These are phyloP conservation scores for Artibeus jamaicensis DNA, from an alignment of 2,797 vertebrate species.

Conservation along the genomic window DNA sequence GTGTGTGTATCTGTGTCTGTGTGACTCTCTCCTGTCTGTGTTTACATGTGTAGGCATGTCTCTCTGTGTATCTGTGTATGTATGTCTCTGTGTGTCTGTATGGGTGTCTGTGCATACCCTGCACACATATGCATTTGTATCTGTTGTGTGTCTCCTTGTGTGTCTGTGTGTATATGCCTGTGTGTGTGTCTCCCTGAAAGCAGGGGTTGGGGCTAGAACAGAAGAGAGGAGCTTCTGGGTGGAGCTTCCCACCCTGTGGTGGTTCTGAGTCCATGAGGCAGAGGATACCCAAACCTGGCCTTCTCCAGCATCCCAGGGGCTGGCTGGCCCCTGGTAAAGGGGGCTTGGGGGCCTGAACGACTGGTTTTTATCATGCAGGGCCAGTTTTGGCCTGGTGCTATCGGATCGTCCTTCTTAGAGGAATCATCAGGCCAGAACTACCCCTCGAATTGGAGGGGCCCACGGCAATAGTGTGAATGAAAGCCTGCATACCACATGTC, in stretches of 20 bases:
- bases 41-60: background rate
- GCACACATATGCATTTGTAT: background rate
- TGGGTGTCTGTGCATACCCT: background rate
- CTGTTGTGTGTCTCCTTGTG: background rate
- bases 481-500: fast-evolving
- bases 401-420: background rate
- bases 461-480: background rate
- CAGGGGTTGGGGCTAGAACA: background rate
- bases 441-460: background rate
- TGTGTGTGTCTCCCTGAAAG: background rate
- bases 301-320: background rate
- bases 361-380: background rate
- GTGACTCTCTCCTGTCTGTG: background rate
- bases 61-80: background rate
- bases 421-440: background rate
- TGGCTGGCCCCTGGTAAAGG: background rate
- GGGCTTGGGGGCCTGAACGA: background rate
- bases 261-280: background rate
- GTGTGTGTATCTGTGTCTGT: background rate
- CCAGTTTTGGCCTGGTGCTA: background rate
- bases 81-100: background rate
- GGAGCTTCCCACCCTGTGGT: background rate
- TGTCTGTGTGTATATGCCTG: background rate
- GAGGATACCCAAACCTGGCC: background rate
- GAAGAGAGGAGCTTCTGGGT: background rate